Base-by-base conservation (phyloP, 2,113 vertebrate genomes). In the Anarhynchus alexandrinus region DNA sequence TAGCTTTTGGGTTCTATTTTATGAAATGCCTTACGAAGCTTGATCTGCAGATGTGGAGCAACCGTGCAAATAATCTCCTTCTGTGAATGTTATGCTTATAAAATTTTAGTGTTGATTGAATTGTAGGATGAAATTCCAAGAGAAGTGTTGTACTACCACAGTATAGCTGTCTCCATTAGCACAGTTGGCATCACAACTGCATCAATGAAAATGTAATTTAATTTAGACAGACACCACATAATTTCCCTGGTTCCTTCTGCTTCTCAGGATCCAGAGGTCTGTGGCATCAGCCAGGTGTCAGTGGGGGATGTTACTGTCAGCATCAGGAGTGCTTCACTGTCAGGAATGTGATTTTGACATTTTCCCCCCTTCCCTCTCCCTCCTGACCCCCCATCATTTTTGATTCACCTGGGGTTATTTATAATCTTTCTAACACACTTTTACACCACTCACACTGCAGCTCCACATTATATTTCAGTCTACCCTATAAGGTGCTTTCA, bases 1-100 rank as follows among this genome's bases (percentile, higher is more conserved):
- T 91, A 86, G 10, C 15, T 88, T n/a, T 79, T 69, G 79, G 17
- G 6, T 88, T 79, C 30, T 83, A 1, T 93, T 86, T 95, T 85
- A 71, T 73, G 49, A 92, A 84, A 54, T 38, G 26, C 17, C 5
- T 0, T 78, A 42, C 57, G 51, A 95, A 93, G 72, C 38, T 55
- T 71, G 22, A 65, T 76, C 71, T 80, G 21, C 66, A 87, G 74
- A 69, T 89, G 59, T 82, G 36, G 43, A 47, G 16, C 7, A 66
- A 40, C 13, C 5, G 67, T 67, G 47, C 27, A 92, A 64, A 58
- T 78, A 32, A 76, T 67, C 32, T 70, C 10, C 23, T 64, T 70
- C 51, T 74, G 34, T 87, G 62, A 91, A 74, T 61, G 15, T 43
- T 88, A 77, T 64, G 34, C 38, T 88, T 84, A 54, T 30, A 59